These are phyloP conservation scores for Montipora sp. DNA, from an alignment of 64 coral and sea anemone species.

Conservation along the genomic window DNA sequence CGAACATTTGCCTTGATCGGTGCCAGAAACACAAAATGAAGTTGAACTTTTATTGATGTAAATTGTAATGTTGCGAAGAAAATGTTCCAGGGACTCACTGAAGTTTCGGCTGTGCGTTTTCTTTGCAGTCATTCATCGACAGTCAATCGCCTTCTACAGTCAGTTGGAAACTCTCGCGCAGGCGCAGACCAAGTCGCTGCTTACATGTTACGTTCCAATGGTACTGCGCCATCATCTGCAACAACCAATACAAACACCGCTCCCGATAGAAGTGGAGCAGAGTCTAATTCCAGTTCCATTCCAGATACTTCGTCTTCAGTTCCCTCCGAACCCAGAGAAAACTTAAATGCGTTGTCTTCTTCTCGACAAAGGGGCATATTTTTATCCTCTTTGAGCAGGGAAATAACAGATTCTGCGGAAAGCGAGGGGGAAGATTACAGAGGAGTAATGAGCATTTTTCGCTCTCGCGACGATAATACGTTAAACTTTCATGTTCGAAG, in stretches of 20 bases:
- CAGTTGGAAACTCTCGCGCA: constrained; percentile 60
- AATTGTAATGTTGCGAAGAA: no score
- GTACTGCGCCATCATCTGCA: constrained; percentile 6
- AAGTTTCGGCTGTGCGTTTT: background rate
- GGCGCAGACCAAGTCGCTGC: constrained; percentile 64
- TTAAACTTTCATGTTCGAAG: constrained; percentile 47
- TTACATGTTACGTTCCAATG: constrained; percentile 45
- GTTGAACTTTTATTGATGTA: no score
- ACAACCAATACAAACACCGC: background rate
- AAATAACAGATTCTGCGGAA: background rate
- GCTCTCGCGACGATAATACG: constrained; percentile 68
- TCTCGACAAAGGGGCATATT: background rate
- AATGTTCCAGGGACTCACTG: no score
- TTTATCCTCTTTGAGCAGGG: background rate
- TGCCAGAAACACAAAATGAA: no score
- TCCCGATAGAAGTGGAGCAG: background rate
- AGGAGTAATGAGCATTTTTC: constrained; percentile 85
- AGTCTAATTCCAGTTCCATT: background rate
- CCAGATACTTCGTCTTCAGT: background rate
- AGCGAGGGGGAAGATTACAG: constrained; percentile 32
- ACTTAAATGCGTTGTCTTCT: background rate
- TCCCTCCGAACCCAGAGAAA: background rate
- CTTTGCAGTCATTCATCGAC: constrained; percentile 25
- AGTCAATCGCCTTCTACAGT: constrained; percentile 78
- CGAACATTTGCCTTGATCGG: no score